phyloP scores from a whole-genome alignment of 2,797 vertebrate genomes.

The Passerculus sandwichensis region DNA sequence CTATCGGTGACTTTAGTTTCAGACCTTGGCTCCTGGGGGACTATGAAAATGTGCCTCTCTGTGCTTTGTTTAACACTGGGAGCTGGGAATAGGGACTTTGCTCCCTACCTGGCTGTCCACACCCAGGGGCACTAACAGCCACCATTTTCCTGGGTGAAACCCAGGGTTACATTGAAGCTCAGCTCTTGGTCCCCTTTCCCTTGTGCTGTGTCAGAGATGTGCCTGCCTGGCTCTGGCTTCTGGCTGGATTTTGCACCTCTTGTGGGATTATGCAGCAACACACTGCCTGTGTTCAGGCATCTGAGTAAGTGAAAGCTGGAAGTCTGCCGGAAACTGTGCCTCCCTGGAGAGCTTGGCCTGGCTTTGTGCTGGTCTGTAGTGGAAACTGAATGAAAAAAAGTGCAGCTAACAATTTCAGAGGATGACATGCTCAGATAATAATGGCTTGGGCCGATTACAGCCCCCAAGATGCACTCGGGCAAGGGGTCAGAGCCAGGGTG shows the following conservation, averaged over 20 bases:
- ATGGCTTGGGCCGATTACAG: not conserved
- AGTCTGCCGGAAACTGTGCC: not conserved
- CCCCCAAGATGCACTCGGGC: not conserved
- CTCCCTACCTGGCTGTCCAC: not conserved
- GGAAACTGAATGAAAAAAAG: not conserved
- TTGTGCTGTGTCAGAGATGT: rapidly evolving
- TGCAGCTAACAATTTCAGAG: not conserved
- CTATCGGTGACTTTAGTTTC: not conserved
- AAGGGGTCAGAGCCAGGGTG: not conserved
- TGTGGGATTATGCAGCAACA: not conserved
- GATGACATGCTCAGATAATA: not conserved
- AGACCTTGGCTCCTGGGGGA: not conserved
- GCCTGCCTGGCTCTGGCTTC: not conserved
- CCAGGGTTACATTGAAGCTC: not conserved
- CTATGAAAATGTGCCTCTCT: not conserved
- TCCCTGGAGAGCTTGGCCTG: not conserved
- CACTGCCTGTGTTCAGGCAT: rapidly evolving
- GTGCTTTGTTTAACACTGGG: not conserved
- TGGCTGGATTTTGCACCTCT: not conserved
- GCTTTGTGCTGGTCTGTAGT: not conserved
- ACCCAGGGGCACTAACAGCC: not conserved
- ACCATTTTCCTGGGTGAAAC: not conserved
- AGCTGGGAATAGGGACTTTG: not conserved
- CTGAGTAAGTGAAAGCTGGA: not conserved
- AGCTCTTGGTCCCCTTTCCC: rapidly evolving